Conservation (phyloP, 2,113 vertebrate species). For the Ailuropoda melanoleuca region DNA sequence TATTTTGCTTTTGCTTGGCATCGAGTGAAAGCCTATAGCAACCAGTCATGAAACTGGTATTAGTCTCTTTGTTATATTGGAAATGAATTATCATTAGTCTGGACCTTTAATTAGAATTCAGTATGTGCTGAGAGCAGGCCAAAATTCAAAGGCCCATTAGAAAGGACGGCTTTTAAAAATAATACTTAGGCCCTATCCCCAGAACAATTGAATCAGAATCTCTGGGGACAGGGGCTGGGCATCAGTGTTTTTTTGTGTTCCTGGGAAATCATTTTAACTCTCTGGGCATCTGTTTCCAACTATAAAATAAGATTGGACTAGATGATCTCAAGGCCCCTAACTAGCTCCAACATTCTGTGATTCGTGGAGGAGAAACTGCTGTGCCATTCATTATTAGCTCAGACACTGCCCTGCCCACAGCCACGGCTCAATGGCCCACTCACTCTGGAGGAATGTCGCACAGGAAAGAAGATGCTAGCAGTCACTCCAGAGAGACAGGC, state of each 20-base stretch:
- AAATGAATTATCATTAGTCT: background rate
- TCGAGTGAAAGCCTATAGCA: background rate
- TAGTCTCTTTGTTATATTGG: background rate
- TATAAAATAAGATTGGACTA: background rate
- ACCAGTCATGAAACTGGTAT: background rate
- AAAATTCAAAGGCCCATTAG: background rate
- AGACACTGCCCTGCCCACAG: background rate
- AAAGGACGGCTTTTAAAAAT: background rate
- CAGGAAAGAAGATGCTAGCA: background rate
- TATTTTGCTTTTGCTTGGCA: background rate
- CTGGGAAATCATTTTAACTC: background rate
- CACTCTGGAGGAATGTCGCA: background rate
- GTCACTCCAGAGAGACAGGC: background rate
- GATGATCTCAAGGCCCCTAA: background rate
- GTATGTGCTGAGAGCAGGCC: background rate
- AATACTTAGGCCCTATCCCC: background rate
- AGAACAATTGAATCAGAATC: background rate
- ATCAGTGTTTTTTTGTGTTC: background rate
- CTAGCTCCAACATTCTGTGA: background rate
- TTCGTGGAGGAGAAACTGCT: background rate
- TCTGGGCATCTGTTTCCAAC: background rate
- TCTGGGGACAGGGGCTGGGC: background rate
- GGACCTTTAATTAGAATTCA: slow-evolving; percentile 36
- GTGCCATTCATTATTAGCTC: background rate
- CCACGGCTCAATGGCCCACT: background rate